These are phyloP conservation scores for Pemphigus obesinymphae DNA, from an alignment of 1,140 invertebrate species.

Conservation along the genomic window DNA sequence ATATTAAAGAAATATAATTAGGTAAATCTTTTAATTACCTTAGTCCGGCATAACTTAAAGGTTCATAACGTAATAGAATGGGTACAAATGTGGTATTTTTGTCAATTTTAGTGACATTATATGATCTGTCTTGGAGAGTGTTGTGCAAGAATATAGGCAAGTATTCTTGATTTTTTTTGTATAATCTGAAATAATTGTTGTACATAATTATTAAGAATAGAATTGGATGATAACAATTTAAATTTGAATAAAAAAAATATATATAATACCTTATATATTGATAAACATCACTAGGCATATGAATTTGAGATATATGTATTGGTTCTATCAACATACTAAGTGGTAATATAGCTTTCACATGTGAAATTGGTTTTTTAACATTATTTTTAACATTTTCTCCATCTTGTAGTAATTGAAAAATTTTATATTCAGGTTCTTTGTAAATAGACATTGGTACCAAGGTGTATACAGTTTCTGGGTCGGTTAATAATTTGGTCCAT, in stretches of 20 bases:
- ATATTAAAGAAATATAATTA: no score
- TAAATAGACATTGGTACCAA: constrained; percentile 32
- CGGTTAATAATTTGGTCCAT: constrained; percentile 16
- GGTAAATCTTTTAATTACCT: constrained; percentile 22
- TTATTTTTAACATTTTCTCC: not conserved
- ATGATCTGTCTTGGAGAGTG: constrained; percentile 22
- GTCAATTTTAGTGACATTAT: constrained; percentile 22
- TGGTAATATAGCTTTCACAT: constrained; percentile 24
- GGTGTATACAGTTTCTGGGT: constrained; percentile 8
- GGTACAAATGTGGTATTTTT: constrained; percentile 1
- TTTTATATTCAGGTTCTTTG: constrained; percentile 24
- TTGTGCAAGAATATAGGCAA: constrained; percentile 29
- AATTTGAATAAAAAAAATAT: no score
- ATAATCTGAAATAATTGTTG: not conserved
- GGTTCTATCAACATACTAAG: constrained; percentile 32
- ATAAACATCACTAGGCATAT: constrained; percentile 31
- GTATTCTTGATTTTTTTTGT: constrained; percentile 6
- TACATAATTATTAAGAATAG: not conserved
- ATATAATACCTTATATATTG: constrained; percentile 36
- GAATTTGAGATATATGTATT: constrained; percentile 22
- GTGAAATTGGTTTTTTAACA: constrained; percentile 22
- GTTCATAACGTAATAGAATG: constrained; percentile 11
- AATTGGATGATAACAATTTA: not conserved
- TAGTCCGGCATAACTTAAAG: constrained; percentile 20
- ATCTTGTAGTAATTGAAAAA: constrained; percentile 30